phyloP scores from a whole-genome alignment of 2,888 invertebrate genomes.

The Lycia hirtaria region DNA sequence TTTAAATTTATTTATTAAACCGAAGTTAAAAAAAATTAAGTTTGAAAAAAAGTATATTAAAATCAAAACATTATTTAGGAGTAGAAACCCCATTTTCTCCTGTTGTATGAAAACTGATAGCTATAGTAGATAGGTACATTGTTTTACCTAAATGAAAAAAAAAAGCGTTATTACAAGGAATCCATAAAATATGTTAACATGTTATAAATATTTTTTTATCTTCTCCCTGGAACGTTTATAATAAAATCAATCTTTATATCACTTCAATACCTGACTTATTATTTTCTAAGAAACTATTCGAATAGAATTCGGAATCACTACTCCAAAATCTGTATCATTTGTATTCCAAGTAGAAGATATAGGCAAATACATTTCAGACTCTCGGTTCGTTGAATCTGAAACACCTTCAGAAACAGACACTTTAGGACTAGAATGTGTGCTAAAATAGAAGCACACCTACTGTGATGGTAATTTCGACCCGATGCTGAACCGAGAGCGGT shows the following conservation, averaged over 20 bases:
- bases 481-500: constrained; percentile 11
- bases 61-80: too few relatives aligned
- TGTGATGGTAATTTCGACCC: constrained; percentile 25
- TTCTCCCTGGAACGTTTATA: too few relatives aligned
- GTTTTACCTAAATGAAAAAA: too few relatives aligned
- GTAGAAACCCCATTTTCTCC: too few relatives aligned
- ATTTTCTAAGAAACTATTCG: neutral
- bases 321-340: neutral
- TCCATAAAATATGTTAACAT: too few relatives aligned
- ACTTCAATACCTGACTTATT: neutral
- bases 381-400: constrained; percentile 1
- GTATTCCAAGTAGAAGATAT: neutral
- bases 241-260: neutral
- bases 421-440: constrained; percentile 15
- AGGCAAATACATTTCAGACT: neutral
- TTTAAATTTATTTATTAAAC: too few relatives aligned
- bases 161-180: too few relatives aligned
- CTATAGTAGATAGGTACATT: too few relatives aligned
- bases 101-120: too few relatives aligned
- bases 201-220: too few relatives aligned
- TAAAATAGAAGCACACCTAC: constrained; percentile 19
- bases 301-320: neutral
- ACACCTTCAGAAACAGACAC: neutral
- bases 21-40: too few relatives aligned
- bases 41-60: too few relatives aligned